phyloP scores from a whole-genome alignment of 2,888 invertebrate genomes.

The Dryomyza anilis region DNA sequence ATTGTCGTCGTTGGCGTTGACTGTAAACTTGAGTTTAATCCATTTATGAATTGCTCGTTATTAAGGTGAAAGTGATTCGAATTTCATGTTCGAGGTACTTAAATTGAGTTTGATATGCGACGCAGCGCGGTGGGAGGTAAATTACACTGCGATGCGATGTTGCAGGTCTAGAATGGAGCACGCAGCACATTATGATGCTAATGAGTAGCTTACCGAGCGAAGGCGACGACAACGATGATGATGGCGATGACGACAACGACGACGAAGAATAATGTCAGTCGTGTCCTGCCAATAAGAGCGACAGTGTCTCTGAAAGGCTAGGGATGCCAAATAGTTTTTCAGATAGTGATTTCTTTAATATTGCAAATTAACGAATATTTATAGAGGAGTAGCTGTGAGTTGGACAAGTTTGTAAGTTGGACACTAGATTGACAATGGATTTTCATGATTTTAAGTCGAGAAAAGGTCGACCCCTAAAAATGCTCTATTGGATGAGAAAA shows the following conservation, averaged over 20 bases:
- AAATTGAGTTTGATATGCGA: neutral
- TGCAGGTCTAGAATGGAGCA: neutral
- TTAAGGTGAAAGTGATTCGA: constrained; percentile 19
- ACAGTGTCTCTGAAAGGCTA: too few relatives aligned
- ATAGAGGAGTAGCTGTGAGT: too few relatives aligned
- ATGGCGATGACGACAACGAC: too few relatives aligned
- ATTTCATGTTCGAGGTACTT: constrained; percentile 11
- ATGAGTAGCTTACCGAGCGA: constrained; percentile 10
- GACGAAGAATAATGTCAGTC: neutral
- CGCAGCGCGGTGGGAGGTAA: neutral
- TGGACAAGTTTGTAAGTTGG: too few relatives aligned
- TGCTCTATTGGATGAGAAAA: too few relatives aligned
- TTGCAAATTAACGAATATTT: too few relatives aligned
- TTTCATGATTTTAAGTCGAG: too few relatives aligned
- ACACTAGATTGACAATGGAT: too few relatives aligned
- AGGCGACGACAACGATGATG: neutral
- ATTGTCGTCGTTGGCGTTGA: neutral
- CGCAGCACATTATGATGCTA: constrained; percentile 7
- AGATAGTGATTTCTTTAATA: too few relatives aligned
- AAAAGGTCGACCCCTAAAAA: too few relatives aligned
- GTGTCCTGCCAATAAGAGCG: neutral
- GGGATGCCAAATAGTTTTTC: too few relatives aligned
- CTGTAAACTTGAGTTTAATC: constrained; percentile 25
- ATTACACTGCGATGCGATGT: neutral
- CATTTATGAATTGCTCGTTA: constrained; percentile 25